A percentile compares a stretch with the other conserved stretches of the same genome.
These are phyloP conservation scores for Chloroceryle aenea DNA, from an alignment of 2,113 vertebrate species.

Conservation along the genomic window DNA sequence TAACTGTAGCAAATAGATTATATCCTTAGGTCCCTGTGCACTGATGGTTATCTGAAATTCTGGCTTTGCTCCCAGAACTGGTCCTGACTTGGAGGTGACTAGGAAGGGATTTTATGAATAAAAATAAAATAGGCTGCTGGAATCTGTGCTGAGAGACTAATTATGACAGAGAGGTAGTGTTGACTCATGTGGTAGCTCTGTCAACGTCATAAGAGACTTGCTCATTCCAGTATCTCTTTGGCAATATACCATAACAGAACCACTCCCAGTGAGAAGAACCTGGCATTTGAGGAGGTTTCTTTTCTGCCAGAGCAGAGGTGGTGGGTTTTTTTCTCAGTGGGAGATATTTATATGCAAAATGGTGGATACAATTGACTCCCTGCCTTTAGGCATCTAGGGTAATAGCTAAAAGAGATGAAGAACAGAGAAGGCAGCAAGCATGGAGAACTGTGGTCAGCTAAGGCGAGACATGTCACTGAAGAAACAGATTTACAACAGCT, in stretches of 20 bases:
- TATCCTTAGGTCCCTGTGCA: not conserved
- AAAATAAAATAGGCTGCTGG: not conserved
- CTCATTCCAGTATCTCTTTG: not conserved
- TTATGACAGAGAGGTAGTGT: not conserved
- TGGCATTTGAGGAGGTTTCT: not conserved
- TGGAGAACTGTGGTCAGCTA: not conserved
- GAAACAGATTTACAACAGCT: not conserved
- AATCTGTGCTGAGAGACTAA: not conserved
- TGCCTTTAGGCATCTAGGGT: not conserved
- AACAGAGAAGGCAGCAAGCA: not conserved
- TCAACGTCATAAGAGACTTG: not conserved
- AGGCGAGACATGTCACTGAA: not conserved
- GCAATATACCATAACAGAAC: not conserved
- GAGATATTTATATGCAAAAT: not conserved
- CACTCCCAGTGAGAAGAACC: not conserved
- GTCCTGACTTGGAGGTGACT: not conserved
- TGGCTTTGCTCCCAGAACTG: not conserved
- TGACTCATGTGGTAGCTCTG: not conserved
- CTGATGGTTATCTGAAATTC: not conserved
- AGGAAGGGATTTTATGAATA: not conserved
- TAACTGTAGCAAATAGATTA: not conserved
- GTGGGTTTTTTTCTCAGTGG: not conserved
- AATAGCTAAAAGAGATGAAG: not conserved
- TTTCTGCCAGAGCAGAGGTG: not conserved
- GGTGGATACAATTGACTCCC: not conserved